These are phyloP conservation scores for Athalia circularis DNA, from an alignment of 2,888 invertebrate genomes.

Conservation along the genomic window DNA sequence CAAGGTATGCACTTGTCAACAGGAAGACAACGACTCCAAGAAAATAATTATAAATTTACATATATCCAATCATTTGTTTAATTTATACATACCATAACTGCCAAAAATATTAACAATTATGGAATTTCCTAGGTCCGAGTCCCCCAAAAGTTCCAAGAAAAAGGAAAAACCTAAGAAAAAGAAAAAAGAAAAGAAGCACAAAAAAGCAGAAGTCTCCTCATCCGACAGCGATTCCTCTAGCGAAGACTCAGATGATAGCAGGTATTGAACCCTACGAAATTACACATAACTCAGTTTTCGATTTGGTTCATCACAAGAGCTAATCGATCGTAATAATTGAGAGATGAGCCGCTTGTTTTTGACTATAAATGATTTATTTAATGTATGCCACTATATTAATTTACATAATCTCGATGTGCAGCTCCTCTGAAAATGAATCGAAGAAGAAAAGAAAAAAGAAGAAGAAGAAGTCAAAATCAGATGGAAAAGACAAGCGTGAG, in stretches of 20 bases:
- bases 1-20: constrained; percentile 71
- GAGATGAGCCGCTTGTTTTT: too few relatives aligned
- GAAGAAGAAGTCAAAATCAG: constrained; percentile 84
- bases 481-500: constrained; percentile 72
- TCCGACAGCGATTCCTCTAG: constrained; percentile 69
- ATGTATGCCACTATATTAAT: background rate
- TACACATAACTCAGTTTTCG: constrained; percentile 6
- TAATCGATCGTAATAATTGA: too few relatives aligned
- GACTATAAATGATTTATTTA: too few relatives aligned
- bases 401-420: constrained; percentile 70
- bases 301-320: background rate
- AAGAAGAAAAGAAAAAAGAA: constrained; percentile 87
- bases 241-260: constrained; percentile 70
- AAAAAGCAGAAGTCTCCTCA: constrained; percentile 67
- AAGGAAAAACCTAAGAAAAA: constrained; percentile 71
- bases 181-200: constrained; percentile 72
- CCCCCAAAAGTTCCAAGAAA: constrained; percentile 70
- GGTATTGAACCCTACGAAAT: constrained; percentile 57
- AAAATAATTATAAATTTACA: constrained; percentile 53
- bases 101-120: constrained; percentile 13
- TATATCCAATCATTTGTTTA: constrained; percentile 41
- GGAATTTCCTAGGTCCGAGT: constrained; percentile 70
- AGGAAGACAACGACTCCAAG: constrained; percentile 70
- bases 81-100: constrained; percentile 47
- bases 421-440: constrained; percentile 83